Conservation (phyloP, 2,113 vertebrate genomes). For the Diglossa brunneiventris region DNA sequence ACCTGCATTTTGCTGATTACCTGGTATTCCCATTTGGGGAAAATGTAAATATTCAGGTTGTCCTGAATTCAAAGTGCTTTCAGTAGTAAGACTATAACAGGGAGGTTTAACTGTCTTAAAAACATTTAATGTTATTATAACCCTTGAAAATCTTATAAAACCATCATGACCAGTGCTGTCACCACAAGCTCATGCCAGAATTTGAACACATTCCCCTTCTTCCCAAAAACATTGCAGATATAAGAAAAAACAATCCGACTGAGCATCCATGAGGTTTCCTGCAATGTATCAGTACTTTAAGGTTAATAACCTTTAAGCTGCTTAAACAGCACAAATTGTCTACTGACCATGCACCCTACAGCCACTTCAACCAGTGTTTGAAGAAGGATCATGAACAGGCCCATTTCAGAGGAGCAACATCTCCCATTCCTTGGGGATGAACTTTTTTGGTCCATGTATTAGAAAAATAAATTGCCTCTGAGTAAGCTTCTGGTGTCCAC, state of each 20-base stretch:
- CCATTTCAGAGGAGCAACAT: neutral
- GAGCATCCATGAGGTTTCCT: neutral
- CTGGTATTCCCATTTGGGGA: neutral
- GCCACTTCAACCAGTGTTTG: neutral
- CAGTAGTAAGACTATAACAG: neutral
- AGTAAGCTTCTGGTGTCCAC: neutral
- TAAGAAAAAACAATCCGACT: neutral
- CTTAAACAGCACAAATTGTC: neutral
- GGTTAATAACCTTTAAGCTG: neutral
- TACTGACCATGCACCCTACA: neutral
- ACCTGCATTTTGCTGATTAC: neutral
- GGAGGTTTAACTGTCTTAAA: neutral
- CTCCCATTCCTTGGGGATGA: neutral
- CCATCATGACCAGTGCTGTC: neutral
- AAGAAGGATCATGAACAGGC: neutral
- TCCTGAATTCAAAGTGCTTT: neutral
- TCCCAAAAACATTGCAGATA: neutral
- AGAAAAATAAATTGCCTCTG: neutral
- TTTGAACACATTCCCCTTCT: rapidly evolving
- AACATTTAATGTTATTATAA: neutral
- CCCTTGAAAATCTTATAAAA: neutral
- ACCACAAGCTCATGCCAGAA: neutral
- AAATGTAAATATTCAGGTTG: neutral
- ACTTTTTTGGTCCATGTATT: neutral
- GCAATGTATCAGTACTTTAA: neutral